phyloP scores from a whole-genome alignment of 2,113 vertebrate species.

The Erythrocebus patas region DNA sequence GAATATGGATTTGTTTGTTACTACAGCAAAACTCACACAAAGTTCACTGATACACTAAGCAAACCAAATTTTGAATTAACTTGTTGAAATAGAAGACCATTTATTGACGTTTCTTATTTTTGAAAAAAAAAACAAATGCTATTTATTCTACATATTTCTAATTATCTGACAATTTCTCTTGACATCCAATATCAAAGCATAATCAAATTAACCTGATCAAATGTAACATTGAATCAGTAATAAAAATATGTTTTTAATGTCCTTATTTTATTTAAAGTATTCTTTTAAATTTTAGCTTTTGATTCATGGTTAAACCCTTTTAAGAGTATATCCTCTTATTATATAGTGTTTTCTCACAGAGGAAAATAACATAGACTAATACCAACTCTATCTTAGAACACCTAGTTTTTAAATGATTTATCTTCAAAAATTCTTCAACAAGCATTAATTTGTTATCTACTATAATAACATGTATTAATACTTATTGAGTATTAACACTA shows the following conservation, averaged over 20 bases:
- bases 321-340: neutral
- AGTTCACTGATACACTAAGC: neutral
- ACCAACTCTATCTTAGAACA: neutral
- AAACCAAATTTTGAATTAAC: neutral
- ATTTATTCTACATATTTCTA: neutral
- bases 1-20: neutral
- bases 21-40: neutral
- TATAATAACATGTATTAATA: neutral
- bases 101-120: neutral
- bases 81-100: neutral
- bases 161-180: neutral
- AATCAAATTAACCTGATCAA: constrained; percentile 6
- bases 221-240: neutral
- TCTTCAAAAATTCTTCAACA: neutral
- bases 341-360: neutral
- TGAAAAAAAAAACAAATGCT: neutral
- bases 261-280: neutral
- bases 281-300: neutral
- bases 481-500: neutral
- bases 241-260: neutral
- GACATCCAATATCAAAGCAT: neutral
- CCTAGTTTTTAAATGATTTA: neutral
- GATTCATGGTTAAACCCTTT: neutral
- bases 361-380: neutral
- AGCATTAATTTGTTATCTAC: neutral